A percentile compares a stretch with the other conserved stretches of the same genome.
Evolutionary conservation across 2,888 invertebrate species (phyloP).

Genomic region (Spodoptera picta): DNA sequence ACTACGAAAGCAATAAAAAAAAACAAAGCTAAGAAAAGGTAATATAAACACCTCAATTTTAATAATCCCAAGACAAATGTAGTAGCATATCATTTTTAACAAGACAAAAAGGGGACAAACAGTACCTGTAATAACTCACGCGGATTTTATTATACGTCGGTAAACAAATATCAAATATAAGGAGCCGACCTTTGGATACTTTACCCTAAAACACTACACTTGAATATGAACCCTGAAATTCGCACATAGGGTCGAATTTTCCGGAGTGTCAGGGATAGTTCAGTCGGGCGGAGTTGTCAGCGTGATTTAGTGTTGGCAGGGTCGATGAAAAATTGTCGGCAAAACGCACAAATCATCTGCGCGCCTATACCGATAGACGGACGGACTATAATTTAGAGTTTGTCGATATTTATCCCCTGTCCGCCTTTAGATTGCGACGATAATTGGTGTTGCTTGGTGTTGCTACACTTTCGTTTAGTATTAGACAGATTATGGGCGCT

Average conservation of each 20-base stretch:
- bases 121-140: constrained; percentile 53
- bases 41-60: constrained; percentile 23
- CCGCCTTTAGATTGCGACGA: constrained; percentile 44
- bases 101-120: constrained; percentile 45
- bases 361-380: constrained; percentile 65
- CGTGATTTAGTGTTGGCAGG: constrained; percentile 69
- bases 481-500: constrained; percentile 10
- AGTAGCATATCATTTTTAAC: constrained; percentile 48
- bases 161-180: constrained; percentile 61
- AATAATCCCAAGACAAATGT: constrained; percentile 47
- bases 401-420: constrained; percentile 61
- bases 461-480: constrained; percentile 39
- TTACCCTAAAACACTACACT: constrained; percentile 27
- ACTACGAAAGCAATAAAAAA: not conserved
- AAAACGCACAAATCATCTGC: constrained; percentile 68
- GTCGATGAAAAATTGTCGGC: constrained; percentile 71
- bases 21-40: not conserved
- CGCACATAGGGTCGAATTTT: constrained; percentile 27
- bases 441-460: constrained; percentile 56
- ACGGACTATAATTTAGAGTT: constrained; percentile 65
- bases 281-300: constrained; percentile 58
- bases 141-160: constrained; percentile 53
- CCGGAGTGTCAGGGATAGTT: constrained; percentile 36
- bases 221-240: constrained; percentile 15
- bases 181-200: constrained; percentile 44